phyloP scores from a whole-genome alignment of 1,140 invertebrate species.

The Bombus confusus region DNA sequence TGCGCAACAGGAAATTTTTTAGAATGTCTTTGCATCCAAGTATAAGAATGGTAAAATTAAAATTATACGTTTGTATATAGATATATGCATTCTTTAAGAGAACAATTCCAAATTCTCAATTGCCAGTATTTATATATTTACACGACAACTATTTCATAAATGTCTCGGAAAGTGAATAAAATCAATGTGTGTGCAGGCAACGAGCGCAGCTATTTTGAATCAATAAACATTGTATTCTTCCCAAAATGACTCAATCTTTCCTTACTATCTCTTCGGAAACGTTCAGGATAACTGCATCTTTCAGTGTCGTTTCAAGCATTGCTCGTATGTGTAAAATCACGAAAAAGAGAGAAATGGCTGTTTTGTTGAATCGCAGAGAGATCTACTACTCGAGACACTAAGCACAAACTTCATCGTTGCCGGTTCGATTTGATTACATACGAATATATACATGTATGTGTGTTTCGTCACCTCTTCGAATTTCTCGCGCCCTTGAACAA shows the following conservation, averaged over 20 bases:
- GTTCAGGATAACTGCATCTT: neutral
- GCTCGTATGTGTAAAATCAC: slow-evolving; percentile 16
- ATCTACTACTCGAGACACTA: slow-evolving; percentile 67
- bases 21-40: no score
- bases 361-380: slow-evolving; percentile 44
- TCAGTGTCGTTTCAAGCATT: neutral
- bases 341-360: neutral
- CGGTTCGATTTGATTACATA: neutral
- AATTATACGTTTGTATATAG: neutral
- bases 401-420: slow-evolving; percentile 64
- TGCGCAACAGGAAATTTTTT: no score
- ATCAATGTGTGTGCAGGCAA: neutral
- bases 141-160: no score
- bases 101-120: no score
- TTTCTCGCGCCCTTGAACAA: slow-evolving; percentile 19
- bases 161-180: neutral
- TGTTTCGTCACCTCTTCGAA: slow-evolving; percentile 21
- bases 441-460: neutral
- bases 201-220: neutral
- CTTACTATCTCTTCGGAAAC: neutral
- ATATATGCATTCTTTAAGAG: no score
- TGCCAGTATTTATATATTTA: no score
- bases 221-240: slow-evolving; percentile 19
- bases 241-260: neutral
- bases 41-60: no score